Evolutionary conservation across 2,888 invertebrate species (phyloP), one percentile per base, ranked within the genome.

Genomic region (Abrostola tripartita): DNA sequence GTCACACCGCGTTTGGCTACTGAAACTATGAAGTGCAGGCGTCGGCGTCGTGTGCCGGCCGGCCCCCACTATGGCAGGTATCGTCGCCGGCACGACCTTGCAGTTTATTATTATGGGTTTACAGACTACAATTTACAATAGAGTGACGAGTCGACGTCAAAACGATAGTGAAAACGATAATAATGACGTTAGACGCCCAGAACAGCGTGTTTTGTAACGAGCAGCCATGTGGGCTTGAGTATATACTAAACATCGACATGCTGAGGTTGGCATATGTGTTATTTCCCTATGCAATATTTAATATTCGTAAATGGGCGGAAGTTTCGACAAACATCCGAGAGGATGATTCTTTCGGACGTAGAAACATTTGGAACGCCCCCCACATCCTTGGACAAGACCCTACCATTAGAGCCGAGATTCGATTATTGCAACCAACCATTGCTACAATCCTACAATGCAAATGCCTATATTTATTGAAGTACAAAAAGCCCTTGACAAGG

Each of bases 51-150:
- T 87, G 85, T 86, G 86, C 83, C 85, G 69, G 76, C 52, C 83
- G 82, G 90, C 92, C 92, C 92, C 87, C 93, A 85, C 85, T 83
- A 76, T 68, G 74, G 52, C 68, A 71, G 65, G 73, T 78, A 79
- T 71, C 75, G 76, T 75, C 71, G 74, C 66, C 68, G 71, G 82
- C 80, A 73, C 91, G 93, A 93, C 94, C 94, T 94, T 94, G 93
- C 90, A 87, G 90, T 89, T 90, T 90, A 92, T 93, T 93, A 93
- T 94, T 92, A 92, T 92, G 90, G 92, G 91, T 91, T 90, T 90
- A 91, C 92, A 90, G 89, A 90, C 90, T 84, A 90, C 91, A 90
- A 91, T 91, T 93, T 92, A 93, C 94, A 93, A 93, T 93, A 85
- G 91, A 88, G 82, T 90, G 92, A 92, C 92, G 91, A 91, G 86